Base-by-base conservation (phyloP, 2,113 vertebrate genomes). In the Struthidea cinerea region DNA sequence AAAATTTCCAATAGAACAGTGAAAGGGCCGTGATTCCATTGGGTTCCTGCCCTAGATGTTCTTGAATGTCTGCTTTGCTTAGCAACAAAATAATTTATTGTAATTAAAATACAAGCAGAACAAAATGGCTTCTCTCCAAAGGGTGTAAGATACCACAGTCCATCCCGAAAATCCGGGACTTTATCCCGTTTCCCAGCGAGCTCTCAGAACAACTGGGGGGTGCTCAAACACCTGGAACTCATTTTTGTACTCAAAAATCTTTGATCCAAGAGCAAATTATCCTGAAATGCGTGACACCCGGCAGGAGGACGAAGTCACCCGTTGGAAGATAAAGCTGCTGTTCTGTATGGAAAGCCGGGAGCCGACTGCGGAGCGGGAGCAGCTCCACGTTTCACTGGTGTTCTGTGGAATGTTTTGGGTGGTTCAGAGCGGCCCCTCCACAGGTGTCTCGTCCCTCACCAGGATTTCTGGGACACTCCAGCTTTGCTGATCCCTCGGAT, bases 21-120 rank as follows among this genome's bases (percentile, higher is more conserved):
- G 93, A 42, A 91, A 81, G 92, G 90, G 92, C 88, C 1, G 0
- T 21, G 44, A 57, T 70, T 93, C 75, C 13, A 0, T 18, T 12
- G 53, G 88, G 86, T 89, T 95, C 65, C 84, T 37, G 86, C 94
- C 88, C 92, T 78, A 9, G 55, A 76, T 92, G 90, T 95, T 95
- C 93, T 90, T 78, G 80, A 75, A 41, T 75, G 87, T 80, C 76
- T 55, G 73, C 81, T 96, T 69, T 22, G 71, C 93, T 70, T 59
- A 55, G 79, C 56, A 53, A 71, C 80, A n/a, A 23, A 76, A 16
- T 86, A 52, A 84, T 60, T 68, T 53, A 63, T 59, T 87, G 89
- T 71, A 50, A 88, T 90, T 92, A 67, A 93, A 92, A 30, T 7
- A 9, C 1, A 24, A 81, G 90, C 90, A 84, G 96, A 81, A 83